These are phyloP conservation scores for Crocidura indochinensis DNA, from an alignment of 2,797 vertebrate species.

Conservation along the genomic window DNA sequence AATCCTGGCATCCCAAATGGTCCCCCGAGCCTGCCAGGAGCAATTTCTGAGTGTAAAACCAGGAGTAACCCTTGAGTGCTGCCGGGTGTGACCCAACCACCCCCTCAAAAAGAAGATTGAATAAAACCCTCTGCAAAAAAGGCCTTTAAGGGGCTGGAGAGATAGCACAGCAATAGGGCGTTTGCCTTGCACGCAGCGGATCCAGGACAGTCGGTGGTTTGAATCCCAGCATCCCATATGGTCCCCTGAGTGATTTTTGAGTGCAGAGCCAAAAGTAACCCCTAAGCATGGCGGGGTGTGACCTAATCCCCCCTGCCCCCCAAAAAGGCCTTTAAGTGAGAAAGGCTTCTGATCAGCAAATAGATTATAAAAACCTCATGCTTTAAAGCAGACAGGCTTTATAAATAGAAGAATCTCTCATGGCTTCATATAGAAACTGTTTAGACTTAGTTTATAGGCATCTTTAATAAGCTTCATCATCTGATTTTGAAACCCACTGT, in stretches of 20 bases:
- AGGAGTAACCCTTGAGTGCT: no score
- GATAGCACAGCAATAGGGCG: no score
- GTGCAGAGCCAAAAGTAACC: no score
- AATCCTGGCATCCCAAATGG: no score
- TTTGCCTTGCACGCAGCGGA: no score
- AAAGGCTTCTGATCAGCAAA: slow-evolving; percentile 37
- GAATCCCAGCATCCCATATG: no score
- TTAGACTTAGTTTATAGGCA: not conserved
- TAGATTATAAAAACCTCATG: not conserved
- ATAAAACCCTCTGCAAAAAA: not conserved
- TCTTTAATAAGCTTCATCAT: slow-evolving; percentile 6
- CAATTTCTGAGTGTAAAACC: no score
- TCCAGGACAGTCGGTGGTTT: no score
- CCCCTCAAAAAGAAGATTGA: slow-evolving; percentile 24
- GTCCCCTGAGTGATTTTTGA: no score
- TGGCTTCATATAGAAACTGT: not conserved
- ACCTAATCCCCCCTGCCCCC: not conserved
- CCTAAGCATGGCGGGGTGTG: no score
- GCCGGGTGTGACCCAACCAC: no score
- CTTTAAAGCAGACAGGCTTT: not conserved
- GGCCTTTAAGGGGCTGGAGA: not conserved
- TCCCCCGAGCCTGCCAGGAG: no score
- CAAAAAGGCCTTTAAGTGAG: slow-evolving; percentile 10
- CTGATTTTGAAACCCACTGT: not conserved
- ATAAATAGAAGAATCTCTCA: not conserved